These are phyloP conservation scores for Diploscapter pachys DNA, from an alignment of 1,140 invertebrate genomes.

Conservation along the genomic window DNA sequence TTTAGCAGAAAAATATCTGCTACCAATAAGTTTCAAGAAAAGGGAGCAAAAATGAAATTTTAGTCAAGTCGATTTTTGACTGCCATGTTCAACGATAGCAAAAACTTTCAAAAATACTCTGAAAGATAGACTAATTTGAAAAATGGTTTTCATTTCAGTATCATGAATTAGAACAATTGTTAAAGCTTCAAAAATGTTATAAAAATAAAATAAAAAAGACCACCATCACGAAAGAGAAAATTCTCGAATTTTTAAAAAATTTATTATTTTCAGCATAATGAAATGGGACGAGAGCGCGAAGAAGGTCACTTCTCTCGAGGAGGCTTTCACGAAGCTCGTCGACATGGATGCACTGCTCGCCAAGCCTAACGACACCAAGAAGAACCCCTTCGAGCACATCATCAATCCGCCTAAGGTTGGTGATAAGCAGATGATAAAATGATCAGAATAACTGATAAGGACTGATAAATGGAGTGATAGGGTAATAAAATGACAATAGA, in stretches of 20 bases:
- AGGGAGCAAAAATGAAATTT: not conserved
- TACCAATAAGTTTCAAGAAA: no score
- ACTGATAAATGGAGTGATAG: not conserved
- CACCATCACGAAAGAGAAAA: no score
- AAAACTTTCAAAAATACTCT: no score
- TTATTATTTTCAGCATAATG: not conserved
- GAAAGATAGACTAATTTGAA: no score
- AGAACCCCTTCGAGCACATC: slow-evolving; percentile 52
- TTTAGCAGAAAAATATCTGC: no score
- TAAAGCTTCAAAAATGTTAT: no score
- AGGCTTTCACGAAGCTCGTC: slow-evolving; percentile 55
- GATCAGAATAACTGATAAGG: not conserved
- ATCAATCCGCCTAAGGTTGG: slow-evolving; percentile 48
- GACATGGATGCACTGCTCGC: slow-evolving; percentile 52
- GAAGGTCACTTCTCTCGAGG: slow-evolving; percentile 49
- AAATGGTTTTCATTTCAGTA: no score
- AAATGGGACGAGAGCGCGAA: slow-evolving; percentile 15
- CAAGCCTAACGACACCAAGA: slow-evolving; percentile 40
- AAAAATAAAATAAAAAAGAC: no score
- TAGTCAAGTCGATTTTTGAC: no score
- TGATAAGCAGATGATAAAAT: not conserved
- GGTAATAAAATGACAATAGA: no score
- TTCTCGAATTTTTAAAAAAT: not conserved
- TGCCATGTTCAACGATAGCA: no score
- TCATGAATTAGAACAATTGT: slow-evolving; percentile 7